Evolutionary conservation across 2,888 invertebrate genomes (phyloP).

Genomic region (Myopa tessellatipennis): DNA sequence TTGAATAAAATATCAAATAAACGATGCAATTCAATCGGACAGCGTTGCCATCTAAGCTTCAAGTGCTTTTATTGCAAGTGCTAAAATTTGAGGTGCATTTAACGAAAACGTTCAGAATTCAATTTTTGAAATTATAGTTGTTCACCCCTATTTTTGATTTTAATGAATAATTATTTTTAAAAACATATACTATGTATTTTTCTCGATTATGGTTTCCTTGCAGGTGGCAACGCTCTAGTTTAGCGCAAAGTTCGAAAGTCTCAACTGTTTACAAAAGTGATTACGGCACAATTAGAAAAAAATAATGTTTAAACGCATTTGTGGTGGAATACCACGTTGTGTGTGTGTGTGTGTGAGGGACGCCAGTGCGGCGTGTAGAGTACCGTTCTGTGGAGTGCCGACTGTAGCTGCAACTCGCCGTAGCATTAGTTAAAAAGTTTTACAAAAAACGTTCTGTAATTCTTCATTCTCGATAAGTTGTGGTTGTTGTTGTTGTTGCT

Average conservation of each 20-base stretch:
- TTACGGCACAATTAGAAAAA: conserved; percentile 30
- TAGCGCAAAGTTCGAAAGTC: conserved; percentile 10
- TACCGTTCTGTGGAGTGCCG: background rate
- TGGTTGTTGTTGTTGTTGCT: conserved; percentile 15
- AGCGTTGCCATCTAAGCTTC: background rate
- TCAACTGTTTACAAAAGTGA: conserved; percentile 15
- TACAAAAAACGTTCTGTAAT: conserved; percentile 41
- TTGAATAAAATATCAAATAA: background rate
- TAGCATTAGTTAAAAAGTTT: conserved; percentile 29
- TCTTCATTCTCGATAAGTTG: conserved; percentile 37
- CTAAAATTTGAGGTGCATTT: too few relatives aligned
- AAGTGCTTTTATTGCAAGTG: too few relatives aligned
- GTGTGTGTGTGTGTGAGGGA: conserved; percentile 19
- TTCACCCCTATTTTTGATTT: too few relatives aligned
- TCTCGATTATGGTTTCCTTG: background rate
- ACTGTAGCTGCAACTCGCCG: background rate
- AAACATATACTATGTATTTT: too few relatives aligned
- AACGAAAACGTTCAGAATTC: too few relatives aligned
- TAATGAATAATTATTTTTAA: too few relatives aligned
- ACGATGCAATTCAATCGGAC: background rate
- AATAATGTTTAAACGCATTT: conserved; percentile 28
- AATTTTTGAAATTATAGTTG: too few relatives aligned
- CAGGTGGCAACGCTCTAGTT: conserved; percentile 11
- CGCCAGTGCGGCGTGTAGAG: background rate
- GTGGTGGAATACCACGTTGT: background rate